Conservation (phyloP, 2,797 vertebrate species). For the Brachyalestes nurse region DNA sequence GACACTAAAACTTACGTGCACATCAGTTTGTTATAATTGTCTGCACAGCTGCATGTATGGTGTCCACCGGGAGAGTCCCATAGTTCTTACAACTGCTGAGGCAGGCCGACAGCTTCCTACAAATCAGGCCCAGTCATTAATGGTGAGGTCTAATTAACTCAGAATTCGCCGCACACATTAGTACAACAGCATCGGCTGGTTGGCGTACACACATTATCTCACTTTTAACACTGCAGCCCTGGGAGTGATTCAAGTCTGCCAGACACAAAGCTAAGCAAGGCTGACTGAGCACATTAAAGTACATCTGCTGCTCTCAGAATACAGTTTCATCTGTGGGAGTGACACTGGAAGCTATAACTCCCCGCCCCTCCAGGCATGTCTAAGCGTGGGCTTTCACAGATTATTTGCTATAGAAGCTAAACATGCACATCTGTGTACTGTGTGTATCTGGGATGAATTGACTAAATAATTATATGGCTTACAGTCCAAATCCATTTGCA, state of each 20-base stretch:
- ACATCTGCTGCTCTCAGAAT: conserved; percentile 6
- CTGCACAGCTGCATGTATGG: not conserved
- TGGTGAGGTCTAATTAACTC: conserved; percentile 21
- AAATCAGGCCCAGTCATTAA: conserved; percentile 39
- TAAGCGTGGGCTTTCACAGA: not conserved
- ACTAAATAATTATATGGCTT: not conserved
- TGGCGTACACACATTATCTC: conserved; percentile 16
- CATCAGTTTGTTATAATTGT: conserved; percentile 3
- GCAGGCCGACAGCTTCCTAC: conserved; percentile 23
- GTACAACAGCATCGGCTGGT: not conserved
- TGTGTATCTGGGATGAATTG: not conserved
- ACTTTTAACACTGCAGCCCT: conserved; percentile 25
- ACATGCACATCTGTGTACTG: not conserved
- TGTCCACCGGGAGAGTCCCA: conserved; percentile 2
- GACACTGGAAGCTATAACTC: not conserved
- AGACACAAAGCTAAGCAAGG: conserved; percentile 16
- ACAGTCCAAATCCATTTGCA: not conserved
- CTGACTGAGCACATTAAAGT: conserved; percentile 11
- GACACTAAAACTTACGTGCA: not conserved
- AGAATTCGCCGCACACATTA: conserved; percentile 12
- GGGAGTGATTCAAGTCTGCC: conserved; percentile 14
- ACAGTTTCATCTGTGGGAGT: conserved; percentile 20
- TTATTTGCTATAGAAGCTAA: conserved; percentile 8
- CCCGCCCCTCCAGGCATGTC: not conserved
- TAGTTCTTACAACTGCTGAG: conserved; percentile 21